Base-by-base conservation (phyloP, 1,140 invertebrate genomes). In the Panagrolaimus sp. region DNA sequence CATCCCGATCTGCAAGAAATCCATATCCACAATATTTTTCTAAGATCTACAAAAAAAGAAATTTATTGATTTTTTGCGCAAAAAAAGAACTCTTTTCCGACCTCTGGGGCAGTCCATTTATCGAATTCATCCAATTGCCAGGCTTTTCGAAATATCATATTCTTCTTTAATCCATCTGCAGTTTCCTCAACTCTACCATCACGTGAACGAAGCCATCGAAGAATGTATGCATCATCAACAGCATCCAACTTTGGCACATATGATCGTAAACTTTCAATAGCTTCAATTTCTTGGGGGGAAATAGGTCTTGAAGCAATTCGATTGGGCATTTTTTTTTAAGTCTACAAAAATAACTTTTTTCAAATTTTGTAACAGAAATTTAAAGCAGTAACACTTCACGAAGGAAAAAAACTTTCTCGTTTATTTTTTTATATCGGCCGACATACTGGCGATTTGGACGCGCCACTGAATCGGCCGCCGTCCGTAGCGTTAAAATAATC, bases 1-100 rank as follows among this genome's bases (percentile, higher is more conserved):
- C 82, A 28, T 83, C 80, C 10, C 76, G 83, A 65, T 82, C 80
- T 0, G 74, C 44, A 1, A 83, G 69, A 43, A 78, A 79, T 24
- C 80, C 80, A 77, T 83, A 82, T 17, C 80, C 80, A 63, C 80
- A 83, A 47, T 83, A 83, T 63, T 82, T 82, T 38, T 83, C 82
- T 10, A 83, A 71, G 32, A 82, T 78, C 80, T 38, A 38, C 2
- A 38, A 38, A 38, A 38, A 2, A 7, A 38, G 32, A 38, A 38
- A 4, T 4, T 2, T 38, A 38, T 38, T 38, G 2, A 38, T 38
- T 38, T 38, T 38, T 38, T 4, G 32, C 32, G 32, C 32, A 38
- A 38, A 38, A 71, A n/a, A n/a, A n/a, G n/a, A n/a, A 38, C 32
- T 38, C 32, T 38, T 38, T 38, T 38, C 7, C 7, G 2, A 38